Evolutionary conservation across 2,797 vertebrate genomes (phyloP).

Genomic region (Chaunax sp.): DNA sequence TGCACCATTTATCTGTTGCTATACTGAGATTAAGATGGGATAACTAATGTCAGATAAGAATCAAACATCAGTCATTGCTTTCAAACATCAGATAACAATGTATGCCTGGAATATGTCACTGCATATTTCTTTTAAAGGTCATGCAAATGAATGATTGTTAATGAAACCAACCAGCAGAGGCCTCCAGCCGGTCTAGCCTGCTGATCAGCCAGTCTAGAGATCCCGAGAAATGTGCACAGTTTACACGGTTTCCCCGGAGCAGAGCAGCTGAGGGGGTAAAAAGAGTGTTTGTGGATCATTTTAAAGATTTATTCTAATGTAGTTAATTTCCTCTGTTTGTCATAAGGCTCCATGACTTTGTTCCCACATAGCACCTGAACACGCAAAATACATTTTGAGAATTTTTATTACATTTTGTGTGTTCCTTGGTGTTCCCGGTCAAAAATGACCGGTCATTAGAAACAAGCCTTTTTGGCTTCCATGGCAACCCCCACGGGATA

Average conservation of each 20-base stretch:
- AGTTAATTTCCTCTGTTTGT: too few species aligned
- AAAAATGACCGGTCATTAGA: too few species aligned
- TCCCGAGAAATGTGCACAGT: slow-evolving; percentile 93
- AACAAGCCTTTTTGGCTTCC: too few species aligned
- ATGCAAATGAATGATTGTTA: background rate
- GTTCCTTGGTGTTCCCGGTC: too few species aligned
- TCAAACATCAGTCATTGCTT: background rate
- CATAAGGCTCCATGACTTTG: too few species aligned
- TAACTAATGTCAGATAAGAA: background rate
- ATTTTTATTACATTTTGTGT: too few species aligned
- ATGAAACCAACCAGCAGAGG: slow-evolving; percentile 87
- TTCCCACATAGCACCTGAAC: too few species aligned
- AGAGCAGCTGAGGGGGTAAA: slow-evolving; percentile 84
- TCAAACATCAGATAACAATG: background rate
- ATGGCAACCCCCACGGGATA: too few species aligned
- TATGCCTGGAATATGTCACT: too few species aligned
- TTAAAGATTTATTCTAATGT: too few species aligned
- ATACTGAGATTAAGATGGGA: background rate
- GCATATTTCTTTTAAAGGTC: background rate
- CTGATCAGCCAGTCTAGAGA: slow-evolving; percentile 95
- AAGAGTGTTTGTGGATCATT: background rate
- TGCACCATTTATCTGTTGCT: background rate
- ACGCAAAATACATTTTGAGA: too few species aligned
- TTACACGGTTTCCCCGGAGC: slow-evolving; percentile 91
- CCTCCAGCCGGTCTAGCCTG: slow-evolving; percentile 91